phyloP scores from a whole-genome alignment of 2,888 invertebrate genomes.

The Pelosia muscerda region DNA sequence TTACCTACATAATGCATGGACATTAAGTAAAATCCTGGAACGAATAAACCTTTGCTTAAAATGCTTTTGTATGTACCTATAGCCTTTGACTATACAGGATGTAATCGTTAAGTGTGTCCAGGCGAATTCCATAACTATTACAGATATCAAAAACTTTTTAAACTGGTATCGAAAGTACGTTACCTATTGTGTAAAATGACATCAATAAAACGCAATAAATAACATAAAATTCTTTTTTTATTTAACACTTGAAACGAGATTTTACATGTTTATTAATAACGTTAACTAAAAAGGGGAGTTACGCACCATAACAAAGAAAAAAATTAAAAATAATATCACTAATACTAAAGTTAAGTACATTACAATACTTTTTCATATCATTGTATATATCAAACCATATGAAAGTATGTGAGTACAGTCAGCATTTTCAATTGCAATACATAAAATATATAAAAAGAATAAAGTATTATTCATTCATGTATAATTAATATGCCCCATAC shows the following conservation, averaged over 20 bases:
- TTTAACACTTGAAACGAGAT: constrained; percentile 47
- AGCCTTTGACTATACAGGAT: no score
- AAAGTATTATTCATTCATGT: not conserved
- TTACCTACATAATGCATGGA: constrained; percentile 49
- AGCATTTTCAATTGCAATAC: not conserved
- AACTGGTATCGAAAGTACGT: no score
- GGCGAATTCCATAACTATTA: no score
- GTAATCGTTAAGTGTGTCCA: no score
- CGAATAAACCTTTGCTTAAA: constrained; percentile 12
- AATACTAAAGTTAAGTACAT: constrained; percentile 43
- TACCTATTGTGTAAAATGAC: no score
- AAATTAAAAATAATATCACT: constrained; percentile 26
- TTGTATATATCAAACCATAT: no score
- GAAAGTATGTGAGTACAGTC: constrained; percentile 8
- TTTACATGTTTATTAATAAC: constrained; percentile 34
- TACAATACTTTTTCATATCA: constrained; percentile 23
- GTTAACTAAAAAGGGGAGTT: constrained; percentile 32
- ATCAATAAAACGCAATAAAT: constrained; percentile 23
- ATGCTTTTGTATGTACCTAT: no score
- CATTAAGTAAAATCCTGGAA: constrained; percentile 21
- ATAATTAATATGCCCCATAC: no score
- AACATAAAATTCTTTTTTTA: constrained; percentile 35
- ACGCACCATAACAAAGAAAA: constrained; percentile 41
- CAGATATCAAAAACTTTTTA: no score
- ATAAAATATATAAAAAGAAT: not conserved